A percentile compares a stretch with the other conserved stretches of the same genome.
These are phyloP conservation scores for Babylonia areolata DNA, from an alignment of 1,140 invertebrate species.

Conservation along the genomic window DNA sequence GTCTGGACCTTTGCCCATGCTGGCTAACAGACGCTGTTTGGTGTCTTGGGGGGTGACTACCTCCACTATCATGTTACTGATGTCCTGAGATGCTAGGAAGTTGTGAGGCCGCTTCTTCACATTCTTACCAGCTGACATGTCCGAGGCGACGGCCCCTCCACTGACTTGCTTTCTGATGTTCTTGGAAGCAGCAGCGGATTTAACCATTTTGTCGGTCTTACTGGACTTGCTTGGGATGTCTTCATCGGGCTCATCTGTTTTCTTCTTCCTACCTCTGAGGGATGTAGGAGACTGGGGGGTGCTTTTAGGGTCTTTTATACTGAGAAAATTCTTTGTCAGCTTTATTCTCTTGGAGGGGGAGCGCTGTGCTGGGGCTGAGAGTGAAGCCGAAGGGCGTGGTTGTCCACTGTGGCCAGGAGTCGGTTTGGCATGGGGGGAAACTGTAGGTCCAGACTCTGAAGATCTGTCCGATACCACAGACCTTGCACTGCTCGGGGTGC, in stretches of 20 bases:
- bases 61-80: not conserved
- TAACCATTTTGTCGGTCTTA: not conserved
- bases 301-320: not conserved
- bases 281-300: not conserved
- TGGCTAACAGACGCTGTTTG: not conserved
- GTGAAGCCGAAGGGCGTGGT: not conserved
- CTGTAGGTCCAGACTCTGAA: not conserved
- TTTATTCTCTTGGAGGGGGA: not conserved
- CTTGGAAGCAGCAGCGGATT: not conserved
- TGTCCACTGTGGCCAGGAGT: not conserved
- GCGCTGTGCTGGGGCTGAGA: not conserved
- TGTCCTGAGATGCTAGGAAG: not conserved
- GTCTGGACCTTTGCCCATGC: not conserved
- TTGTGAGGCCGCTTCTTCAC: not conserved
- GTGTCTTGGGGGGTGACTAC: not conserved
- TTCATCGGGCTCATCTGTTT: not conserved
- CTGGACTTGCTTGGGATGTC: not conserved
- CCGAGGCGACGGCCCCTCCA: not conserved
- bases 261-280: not conserved
- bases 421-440: not conserved
- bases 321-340: not conserved
- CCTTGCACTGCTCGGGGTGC: not conserved
- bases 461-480: not conserved
- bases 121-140: not conserved
- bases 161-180: not conserved